phyloP scores from a whole-genome alignment of 2,113 vertebrate genomes.

The Chaenocephalus aceratus region DNA sequence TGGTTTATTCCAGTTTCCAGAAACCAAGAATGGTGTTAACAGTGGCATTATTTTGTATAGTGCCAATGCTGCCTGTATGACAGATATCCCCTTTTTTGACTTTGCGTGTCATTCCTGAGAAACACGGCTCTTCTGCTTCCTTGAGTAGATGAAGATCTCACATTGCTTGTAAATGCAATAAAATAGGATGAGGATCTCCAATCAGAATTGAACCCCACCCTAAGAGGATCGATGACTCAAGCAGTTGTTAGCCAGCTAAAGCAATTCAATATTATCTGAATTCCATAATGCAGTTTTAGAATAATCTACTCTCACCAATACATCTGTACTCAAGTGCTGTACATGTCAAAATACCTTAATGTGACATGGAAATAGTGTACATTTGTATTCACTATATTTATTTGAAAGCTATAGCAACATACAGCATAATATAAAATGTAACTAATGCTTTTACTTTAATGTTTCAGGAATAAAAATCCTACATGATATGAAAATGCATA shows the following conservation, averaged over 20 bases:
- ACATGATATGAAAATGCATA: no score
- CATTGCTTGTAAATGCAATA: neutral
- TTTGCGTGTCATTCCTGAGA: neutral
- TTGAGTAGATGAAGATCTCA: neutral
- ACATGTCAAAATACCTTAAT: no score
- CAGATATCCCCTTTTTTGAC: no score
- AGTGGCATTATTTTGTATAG: neutral
- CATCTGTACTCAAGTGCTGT: neutral
- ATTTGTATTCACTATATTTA: neutral
- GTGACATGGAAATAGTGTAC: no score
- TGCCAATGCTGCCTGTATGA: neutral
- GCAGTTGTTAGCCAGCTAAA: no score
- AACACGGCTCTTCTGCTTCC: neutral
- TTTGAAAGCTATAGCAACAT: neutral
- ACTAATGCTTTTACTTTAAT: neutral
- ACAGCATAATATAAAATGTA: neutral
- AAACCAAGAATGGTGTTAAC: neutral
- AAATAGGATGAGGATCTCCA: neutral
- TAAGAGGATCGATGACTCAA: neutral
- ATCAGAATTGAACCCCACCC: neutral
- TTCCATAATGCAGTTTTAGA: no score
- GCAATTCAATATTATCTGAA: no score
- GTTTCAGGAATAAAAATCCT: neutral
- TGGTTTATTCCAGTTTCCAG: accelerated
- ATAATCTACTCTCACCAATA: neutral